Evolutionary conservation across 2,113 vertebrate genomes (phyloP), one percentile per base, ranked within the genome.

Genomic region (Calidris pygmaea): DNA sequence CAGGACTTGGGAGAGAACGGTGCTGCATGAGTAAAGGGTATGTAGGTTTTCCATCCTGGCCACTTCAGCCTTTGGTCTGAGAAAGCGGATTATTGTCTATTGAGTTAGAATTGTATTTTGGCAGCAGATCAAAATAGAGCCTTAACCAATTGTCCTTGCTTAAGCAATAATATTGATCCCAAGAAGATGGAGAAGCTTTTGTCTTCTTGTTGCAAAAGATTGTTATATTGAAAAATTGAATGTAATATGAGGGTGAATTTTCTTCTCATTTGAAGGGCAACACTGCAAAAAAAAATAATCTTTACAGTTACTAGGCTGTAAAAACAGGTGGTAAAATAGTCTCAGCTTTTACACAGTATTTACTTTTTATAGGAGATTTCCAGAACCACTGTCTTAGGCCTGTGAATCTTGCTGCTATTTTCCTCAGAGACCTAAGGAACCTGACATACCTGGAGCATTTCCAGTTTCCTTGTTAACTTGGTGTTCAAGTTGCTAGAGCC

Each of bases 101-200:
- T n/a, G 70, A 90, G 65, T 82, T 65, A 87, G 53, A 85, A 93
- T 52, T 85, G 74, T 87, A 53, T 90, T 96, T 84, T 85, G 59
- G 43, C 83, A 59, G 23, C 62, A 53, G 58, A 6, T 76, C 68
- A 85, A 89, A 77, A 75, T 7, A 77, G 34, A 93, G 53, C 48
- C 68, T 88, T 77, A 75, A 53, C 10, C 32, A 45, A 8, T 85
- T 96, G 63, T 60, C 50, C 45, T 94, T 90, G 63, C 37, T 84
- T 80, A 29, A 85, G 73, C 55, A 87, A 50, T 70, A 90, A 41
- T 94, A 96, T 77, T 74, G 90, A 96, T 96, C 58, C 14, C 41
- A 53, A 65, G 37, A 85, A 89, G 65, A 60, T 34, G 48, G 66
- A 76, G 32, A 62, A 84, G 48, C 59, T 90, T 95, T 90, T 96